A percentile compares a stretch with the other conserved stretches of the same genome.
These are phyloP conservation scores for Scleropages formosus DNA, from an alignment of 2,797 vertebrate genomes.

Conservation along the genomic window DNA sequence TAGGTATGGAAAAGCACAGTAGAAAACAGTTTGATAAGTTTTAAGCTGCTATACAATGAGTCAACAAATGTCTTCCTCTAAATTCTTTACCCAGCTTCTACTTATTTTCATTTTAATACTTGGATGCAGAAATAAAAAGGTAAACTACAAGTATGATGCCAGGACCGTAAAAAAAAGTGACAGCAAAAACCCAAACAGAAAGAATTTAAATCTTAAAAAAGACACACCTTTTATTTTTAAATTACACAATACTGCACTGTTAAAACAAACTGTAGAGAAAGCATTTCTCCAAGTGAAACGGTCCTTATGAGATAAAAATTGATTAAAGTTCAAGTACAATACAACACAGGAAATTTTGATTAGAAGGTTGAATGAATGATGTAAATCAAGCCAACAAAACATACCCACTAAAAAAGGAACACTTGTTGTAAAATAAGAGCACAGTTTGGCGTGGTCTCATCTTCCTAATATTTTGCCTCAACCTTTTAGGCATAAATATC, in stretches of 20 bases:
- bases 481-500: conserved; percentile 68
- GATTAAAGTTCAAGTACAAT: conserved; percentile 80
- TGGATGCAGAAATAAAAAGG: conserved; percentile 55
- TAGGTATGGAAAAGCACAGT: conserved; percentile 53
- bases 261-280: conserved; percentile 48
- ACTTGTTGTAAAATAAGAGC: conserved; percentile 84
- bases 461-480: conserved; percentile 39
- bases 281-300: conserved; percentile 65
- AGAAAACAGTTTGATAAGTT: conserved; percentile 53
- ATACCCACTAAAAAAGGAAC: conserved; percentile 73
- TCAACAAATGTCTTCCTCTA: conserved; percentile 44
- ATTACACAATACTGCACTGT: conserved; percentile 61
- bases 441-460: conserved; percentile 82
- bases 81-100: not conserved
- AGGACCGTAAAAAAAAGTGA: conserved; percentile 26
- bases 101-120: conserved; percentile 25
- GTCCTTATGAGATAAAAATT: conserved; percentile 60
- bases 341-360: conserved; percentile 54
- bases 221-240: conserved; percentile 62
- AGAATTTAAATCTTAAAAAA: conserved; percentile 37
- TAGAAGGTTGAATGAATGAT: conserved; percentile 41
- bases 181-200: conserved; percentile 21
- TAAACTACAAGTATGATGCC: conserved; percentile 49
- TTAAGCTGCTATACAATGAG: conserved; percentile 52
- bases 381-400: conserved; percentile 47